Base-by-base conservation (phyloP, 2,888 invertebrate genomes). In the Clistopyga incitator region DNA sequence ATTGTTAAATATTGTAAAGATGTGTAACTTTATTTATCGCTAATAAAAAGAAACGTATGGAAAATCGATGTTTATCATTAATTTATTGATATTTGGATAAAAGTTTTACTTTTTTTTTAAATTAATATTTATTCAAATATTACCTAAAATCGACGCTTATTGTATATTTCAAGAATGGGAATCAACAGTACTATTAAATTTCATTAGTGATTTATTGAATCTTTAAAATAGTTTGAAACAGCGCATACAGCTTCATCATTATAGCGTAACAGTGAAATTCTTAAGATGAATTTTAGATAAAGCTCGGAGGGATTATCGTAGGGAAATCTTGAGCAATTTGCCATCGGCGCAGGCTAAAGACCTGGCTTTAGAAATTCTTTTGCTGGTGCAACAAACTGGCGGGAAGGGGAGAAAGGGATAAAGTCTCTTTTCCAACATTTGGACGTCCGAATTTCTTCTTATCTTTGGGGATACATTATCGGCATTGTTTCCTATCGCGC, bases 21-120 rank as follows among this genome's bases (percentile, higher is more conserved):
- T 91, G 91, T 93, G 92, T 93, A 92, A 93, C 91, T 92, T 93
- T 93, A 93, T 93, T 93, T 93, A 92, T 93, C 92, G 90, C 92
- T 93, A 93, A 93, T 93, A 92, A 93, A 93, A 92, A 88, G 50
- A 72, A 82, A 81, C 61, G 81, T 82, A 82, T 71, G 74, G 81
- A 81, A 85, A 80, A 65, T 54, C 52, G 23, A 54, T 10, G 8
- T 20, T 54, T 10, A 54, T 23, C 23, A 18, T 38, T 38, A 6
- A 8, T 38, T 38, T 6, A 38, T 38, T 8, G 34, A 38, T 38
- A 38, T 10, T 38, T 10, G 38, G 6, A 38, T 6, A 38, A 38
- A 38, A n/a, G n/a, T n/a, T n/a, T n/a, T n/a, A n/a, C n/a, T n/a
- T n/a, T n/a, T n/a, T n/a, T n/a, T n/a, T n/a, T n/a, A 34, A 38